Base-by-base conservation (phyloP, 2,113 vertebrate genomes). In the Platysteira castanea region DNA sequence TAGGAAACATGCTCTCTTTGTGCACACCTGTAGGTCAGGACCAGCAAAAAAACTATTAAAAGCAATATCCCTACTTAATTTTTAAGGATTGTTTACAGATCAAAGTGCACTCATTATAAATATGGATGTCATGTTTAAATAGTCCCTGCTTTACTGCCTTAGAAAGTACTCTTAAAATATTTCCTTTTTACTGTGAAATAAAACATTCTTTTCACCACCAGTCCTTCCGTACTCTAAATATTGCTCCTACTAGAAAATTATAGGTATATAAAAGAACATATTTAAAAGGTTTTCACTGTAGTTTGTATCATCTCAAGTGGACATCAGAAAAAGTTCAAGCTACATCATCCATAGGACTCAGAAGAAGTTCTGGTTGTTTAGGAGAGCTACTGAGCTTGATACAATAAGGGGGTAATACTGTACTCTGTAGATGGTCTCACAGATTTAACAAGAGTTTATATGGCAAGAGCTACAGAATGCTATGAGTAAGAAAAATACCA, bases 71-170 rank as follows among this genome's bases (percentile, higher is more conserved):
- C 59, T 52, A n/a, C 41, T 89, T 95, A 91, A 75, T 87, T 85
- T 97, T 94, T 90, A 95, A 89, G 35, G 65, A 91, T 76, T 95
- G 80, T 95, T 95, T 95, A 94, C 89, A 95, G 80, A 95, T 90
- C 89, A 94, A 91, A 95, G 91, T 90, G 33, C 47, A 63, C 56
- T 93, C 83, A 84, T 95, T 93, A 86, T 92, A 88, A 86, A 92
- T 89, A 84, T 67, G 64, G 24, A 77, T 89, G 86, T 84, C 76
- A 75, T 11, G 37, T 90, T 95, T 93, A 92, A 92, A 80, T 80
- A 90, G 68, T 53, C 42, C n/a, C 83, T 89, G 73, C 21, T 92
- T 95, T 92, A 87, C 61, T 90, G n/a, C 73, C 39, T 8, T 54
- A 74, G 84, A 86, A 92, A 80, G 19, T 53, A 70, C 60, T 87